A percentile compares a stretch with the other conserved stretches of the same genome.
Evolutionary conservation across 2,888 invertebrate species (phyloP).

Genomic region (Hyalella azteca): DNA sequence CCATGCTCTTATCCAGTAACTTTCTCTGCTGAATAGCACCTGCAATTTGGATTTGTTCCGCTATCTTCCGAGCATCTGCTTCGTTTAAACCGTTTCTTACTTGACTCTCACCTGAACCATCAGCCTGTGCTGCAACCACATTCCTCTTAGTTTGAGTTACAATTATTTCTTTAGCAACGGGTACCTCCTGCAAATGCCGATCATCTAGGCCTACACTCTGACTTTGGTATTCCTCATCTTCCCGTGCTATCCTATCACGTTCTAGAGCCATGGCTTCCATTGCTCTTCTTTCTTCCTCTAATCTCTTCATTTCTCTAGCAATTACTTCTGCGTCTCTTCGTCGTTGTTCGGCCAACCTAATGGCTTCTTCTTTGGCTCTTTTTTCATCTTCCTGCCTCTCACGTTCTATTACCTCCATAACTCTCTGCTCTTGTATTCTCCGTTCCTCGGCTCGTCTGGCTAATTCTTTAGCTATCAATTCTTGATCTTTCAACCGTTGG

Average conservation of each 20-base stretch:
- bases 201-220: neutral
- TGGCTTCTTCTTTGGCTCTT: slow-evolving; percentile 23
- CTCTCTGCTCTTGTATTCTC: neutral
- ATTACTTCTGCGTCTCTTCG: slow-evolving; percentile 26
- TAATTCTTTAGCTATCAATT: neutral
- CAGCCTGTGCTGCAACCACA: neutral
- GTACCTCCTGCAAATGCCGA: neutral
- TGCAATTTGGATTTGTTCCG: slow-evolving; percentile 1
- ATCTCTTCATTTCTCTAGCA: neutral
- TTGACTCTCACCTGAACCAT: neutral
- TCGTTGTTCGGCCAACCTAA: neutral
- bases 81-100: neutral
- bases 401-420: neutral
- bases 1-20: slow-evolving; percentile 7
- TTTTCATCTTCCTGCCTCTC: slow-evolving; percentile 19
- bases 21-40: neutral
- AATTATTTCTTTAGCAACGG: neutral
- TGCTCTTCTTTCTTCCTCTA: slow-evolving; percentile 14
- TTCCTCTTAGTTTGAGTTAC: neutral
- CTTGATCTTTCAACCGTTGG: slow-evolving; percentile 16
- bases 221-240: neutral
- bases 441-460: neutral
- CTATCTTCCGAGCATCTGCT: neutral
- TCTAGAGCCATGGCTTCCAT: neutral
- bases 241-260: neutral